Evolutionary conservation across 2,888 invertebrate species (phyloP).

Genomic region (Mesoligia furuncula): DNA sequence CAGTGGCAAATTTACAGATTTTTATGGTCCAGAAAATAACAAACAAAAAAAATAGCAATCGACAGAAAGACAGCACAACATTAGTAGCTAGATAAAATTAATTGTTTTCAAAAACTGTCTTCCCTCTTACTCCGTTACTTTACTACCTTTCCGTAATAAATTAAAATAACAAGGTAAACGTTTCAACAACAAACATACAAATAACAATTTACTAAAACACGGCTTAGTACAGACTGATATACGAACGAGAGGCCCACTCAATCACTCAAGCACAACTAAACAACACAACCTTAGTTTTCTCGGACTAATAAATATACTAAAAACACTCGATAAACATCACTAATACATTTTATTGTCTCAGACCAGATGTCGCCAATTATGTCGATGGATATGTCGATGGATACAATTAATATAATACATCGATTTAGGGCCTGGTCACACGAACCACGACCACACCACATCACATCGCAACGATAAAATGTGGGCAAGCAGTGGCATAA

Average conservation of each 20-base stretch:
- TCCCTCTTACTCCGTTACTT: not conserved
- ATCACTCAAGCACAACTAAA: constrained; percentile 52
- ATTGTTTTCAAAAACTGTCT: constrained; percentile 14
- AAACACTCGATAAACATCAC: constrained; percentile 57
- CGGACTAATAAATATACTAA: constrained; percentile 61
- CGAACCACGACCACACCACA: not conserved
- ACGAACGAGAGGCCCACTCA: constrained; percentile 37
- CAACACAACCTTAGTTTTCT: constrained; percentile 41
- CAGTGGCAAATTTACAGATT: no score
- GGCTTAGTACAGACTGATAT: constrained; percentile 40
- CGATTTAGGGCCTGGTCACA: not conserved
- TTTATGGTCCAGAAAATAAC: not conserved
- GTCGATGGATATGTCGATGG: constrained; percentile 49
- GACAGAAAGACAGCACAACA: not conserved
- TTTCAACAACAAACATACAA: constrained; percentile 41
- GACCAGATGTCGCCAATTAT: constrained; percentile 61
- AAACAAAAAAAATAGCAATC: not conserved
- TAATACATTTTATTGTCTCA: constrained; percentile 58
- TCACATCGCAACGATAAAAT: not conserved
- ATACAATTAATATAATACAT: constrained; percentile 64
- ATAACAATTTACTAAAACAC: constrained; percentile 56
- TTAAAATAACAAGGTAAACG: constrained; percentile 38
- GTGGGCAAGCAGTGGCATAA: not conserved
- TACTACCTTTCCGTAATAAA: constrained; percentile 30
- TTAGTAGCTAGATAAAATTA: not conserved